Evolutionary conservation across 2,888 invertebrate species (phyloP).

Genomic region (Drosophila kuntzei): DNA sequence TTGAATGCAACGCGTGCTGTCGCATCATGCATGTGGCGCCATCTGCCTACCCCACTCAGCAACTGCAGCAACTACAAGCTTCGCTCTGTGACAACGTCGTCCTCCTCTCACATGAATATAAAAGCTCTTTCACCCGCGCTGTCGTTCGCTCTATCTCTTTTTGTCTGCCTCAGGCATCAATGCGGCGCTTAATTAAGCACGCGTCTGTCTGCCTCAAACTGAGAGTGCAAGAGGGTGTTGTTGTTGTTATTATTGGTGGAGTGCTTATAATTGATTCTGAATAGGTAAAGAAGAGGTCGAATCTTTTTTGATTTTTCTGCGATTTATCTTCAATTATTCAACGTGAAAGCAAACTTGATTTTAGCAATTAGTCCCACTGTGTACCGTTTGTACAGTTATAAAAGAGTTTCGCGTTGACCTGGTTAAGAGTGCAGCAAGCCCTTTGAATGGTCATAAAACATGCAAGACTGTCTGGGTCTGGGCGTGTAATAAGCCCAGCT

Average conservation of each 20-base stretch:
- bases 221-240: slow-evolving; percentile 25
- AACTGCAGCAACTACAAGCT: slow-evolving; percentile 26
- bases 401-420: slow-evolving; percentile 46
- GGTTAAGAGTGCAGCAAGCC: slow-evolving; percentile 39
- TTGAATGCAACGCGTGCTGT: slow-evolving; percentile 49
- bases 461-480: slow-evolving; percentile 14
- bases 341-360: slow-evolving; percentile 48
- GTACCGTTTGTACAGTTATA: slow-evolving; percentile 31
- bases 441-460: slow-evolving; percentile 34
- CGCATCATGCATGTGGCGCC: slow-evolving; percentile 41
- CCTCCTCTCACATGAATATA: slow-evolving; percentile 14
- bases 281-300: slow-evolving; percentile 38
- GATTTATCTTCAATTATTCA: slow-evolving; percentile 65
- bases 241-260: slow-evolving; percentile 27
- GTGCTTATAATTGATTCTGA: slow-evolving; percentile 58
- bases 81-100: slow-evolving; percentile 21
- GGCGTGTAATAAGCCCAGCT: slow-evolving; percentile 31
- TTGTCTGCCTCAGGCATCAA: slow-evolving; percentile 35
- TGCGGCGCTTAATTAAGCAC: slow-evolving; percentile 74
- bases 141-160: slow-evolving; percentile 17
- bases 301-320: slow-evolving; percentile 27
- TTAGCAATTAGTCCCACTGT: slow-evolving; percentile 38
- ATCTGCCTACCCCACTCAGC: slow-evolving; percentile 37
- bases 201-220: slow-evolving; percentile 54
- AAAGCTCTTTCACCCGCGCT: slow-evolving; percentile 34